phyloP scores from a whole-genome alignment of 2,888 invertebrate genomes.

The Ditula angustiorana region DNA sequence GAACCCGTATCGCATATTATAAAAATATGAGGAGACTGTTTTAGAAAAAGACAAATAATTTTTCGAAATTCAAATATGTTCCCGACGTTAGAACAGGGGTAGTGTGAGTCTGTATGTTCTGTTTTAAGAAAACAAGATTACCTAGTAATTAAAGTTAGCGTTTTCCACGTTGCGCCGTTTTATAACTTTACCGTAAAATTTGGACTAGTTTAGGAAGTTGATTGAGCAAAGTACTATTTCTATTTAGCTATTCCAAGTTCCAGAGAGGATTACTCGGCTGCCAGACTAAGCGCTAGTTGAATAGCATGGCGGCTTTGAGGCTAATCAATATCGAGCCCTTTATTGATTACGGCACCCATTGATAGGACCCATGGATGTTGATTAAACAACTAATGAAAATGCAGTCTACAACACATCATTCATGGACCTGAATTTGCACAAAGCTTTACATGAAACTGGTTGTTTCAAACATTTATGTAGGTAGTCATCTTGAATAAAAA shows the following conservation, averaged over 20 bases:
- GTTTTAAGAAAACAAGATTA: no score
- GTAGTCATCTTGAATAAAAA: no score
- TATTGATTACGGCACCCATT: background rate
- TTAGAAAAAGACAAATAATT: no score
- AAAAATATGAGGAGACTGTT: no score
- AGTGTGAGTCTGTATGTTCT: no score
- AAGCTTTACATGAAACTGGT: no score
- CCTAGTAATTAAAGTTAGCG: no score
- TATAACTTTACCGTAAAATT: background rate
- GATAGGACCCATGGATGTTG: background rate
- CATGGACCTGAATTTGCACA: background rate
- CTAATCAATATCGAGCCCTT: background rate
- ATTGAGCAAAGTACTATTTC: background rate
- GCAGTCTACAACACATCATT: background rate
- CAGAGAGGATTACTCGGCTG: background rate
- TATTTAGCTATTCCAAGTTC: background rate
- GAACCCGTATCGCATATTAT: no score
- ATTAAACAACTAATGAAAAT: background rate
- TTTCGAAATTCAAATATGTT: no score
- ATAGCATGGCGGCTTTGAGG: constrained; percentile 1
- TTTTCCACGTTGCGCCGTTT: no score
- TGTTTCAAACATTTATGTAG: no score
- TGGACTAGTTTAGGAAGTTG: background rate
- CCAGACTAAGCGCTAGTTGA: background rate
- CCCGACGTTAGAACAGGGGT: no score